Conservation (phyloP, 2,113 vertebrate genomes). For the Romanogobio albipinnatus region DNA sequence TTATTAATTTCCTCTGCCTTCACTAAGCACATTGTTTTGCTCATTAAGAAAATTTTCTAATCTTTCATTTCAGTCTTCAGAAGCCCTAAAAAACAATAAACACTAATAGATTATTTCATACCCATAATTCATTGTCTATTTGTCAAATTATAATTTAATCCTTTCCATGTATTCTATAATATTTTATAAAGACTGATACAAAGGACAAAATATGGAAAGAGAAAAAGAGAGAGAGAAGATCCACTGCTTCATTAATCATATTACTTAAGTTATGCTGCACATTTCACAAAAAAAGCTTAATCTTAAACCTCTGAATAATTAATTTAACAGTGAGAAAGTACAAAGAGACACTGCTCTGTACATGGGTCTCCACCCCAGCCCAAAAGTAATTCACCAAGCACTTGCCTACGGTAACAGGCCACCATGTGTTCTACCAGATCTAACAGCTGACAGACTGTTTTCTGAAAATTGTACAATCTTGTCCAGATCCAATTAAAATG, state of each 20-base stretch:
- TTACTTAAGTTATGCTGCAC: conserved; percentile 59
- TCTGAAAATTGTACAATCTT: conserved; percentile 52
- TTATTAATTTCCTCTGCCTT: neutral
- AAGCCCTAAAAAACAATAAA: neutral
- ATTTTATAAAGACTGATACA: neutral
- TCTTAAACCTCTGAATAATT: conserved; percentile 62
- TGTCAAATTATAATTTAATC: conserved; percentile 37
- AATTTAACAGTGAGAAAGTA: conserved; percentile 58
- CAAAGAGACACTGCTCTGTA: conserved; percentile 60
- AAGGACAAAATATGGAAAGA: neutral
- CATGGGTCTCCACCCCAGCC: conserved; percentile 52
- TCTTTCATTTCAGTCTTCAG: conserved; percentile 11
- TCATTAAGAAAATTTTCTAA: conserved; percentile 11
- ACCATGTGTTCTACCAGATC: conserved; percentile 57
- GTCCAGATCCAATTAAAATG: conserved; percentile 35
- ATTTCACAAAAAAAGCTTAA: conserved; percentile 56
- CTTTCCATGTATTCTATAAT: conserved; percentile 32
- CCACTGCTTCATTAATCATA: conserved; percentile 63
- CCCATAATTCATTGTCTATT: conserved; percentile 62
- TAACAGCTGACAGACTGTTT: conserved; percentile 57
- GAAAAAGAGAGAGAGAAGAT: conserved; percentile 35
- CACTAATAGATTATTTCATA: conserved; percentile 9
- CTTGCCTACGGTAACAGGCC: conserved; percentile 56
- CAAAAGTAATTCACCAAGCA: conserved; percentile 70
- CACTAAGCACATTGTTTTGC: conserved; percentile 10